Percentiles rank a stretch among this genome's conserved stretches.
These are phyloP conservation scores for Heptranchias perlo DNA, from an alignment of 2,113 vertebrate genomes.

Conservation along the genomic window DNA sequence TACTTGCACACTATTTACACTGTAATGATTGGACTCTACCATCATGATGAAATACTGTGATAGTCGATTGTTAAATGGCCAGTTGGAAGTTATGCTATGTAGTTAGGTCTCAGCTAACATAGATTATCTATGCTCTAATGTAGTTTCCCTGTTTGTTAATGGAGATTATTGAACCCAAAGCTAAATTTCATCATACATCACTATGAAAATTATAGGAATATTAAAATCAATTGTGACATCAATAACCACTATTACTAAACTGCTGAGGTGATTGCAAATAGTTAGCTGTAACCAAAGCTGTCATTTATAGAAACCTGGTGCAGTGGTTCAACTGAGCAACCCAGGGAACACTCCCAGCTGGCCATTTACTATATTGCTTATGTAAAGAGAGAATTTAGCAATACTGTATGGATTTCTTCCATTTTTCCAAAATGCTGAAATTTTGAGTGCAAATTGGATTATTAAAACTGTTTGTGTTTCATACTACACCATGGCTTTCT, in stretches of 20 bases:
- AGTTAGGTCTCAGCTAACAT: not conserved
- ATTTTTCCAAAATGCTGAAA: slow-evolving; percentile 36
- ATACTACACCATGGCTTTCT: not conserved
- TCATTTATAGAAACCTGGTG: not conserved
- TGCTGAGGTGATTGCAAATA: not conserved
- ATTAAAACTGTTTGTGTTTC: slow-evolving; percentile 41
- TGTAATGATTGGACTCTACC: not conserved
- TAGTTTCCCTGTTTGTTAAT: not conserved
- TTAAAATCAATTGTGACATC: not conserved
- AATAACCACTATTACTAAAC: slow-evolving; percentile 14
- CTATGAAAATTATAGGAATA: not conserved
- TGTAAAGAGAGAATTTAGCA: slow-evolving; percentile 31
- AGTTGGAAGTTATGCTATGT: not conserved
- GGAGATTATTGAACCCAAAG: not conserved
- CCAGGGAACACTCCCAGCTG: slow-evolving; percentile 4
- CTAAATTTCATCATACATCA: not conserved
- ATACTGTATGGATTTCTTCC: slow-evolving; percentile 31
- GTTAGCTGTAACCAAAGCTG: not conserved
- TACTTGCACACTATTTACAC: slow-evolving; percentile 20
- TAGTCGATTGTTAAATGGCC: slow-evolving; percentile 24
- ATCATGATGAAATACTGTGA: slow-evolving; percentile 26
- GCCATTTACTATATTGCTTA: slow-evolving; percentile 17
- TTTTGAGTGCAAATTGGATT: slow-evolving; percentile 37
- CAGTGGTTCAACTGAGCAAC: not conserved
- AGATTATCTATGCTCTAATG: not conserved